Evolutionary conservation across 2,888 invertebrate genomes (phyloP), one percentile per base, ranked within the genome.

Genomic region (Drosophila kambysellisi): DNA sequence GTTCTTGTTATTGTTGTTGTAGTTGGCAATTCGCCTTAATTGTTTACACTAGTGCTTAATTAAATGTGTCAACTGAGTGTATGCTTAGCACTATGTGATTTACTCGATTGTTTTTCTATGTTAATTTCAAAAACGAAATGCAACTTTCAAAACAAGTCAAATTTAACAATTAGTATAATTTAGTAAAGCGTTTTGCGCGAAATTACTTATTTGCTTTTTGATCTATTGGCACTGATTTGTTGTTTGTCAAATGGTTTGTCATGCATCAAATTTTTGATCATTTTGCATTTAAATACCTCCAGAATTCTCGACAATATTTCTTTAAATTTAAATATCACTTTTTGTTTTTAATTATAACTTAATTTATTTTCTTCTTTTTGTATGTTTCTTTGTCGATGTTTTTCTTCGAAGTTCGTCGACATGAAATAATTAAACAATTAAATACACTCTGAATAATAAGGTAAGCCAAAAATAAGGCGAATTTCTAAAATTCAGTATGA

Each of bases 21-120:
- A 72, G 67, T 67, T 70, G 54, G 62, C 76, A 79, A 83, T 78
- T 79, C 67, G 72, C 69, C 77, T 77, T 80, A 84, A 82, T 85
- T 85, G 81, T 76, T 88, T 85, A 81, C 63, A 74, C 66, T 73
- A 77, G 77, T 75, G 76, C 77, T 70, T 81, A 83, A 89, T 85
- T 82, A 80, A 80, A 82, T 81, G 81, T 80, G 82, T 70, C 78
- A 82, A 74, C 75, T 74, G 68, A 72, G 51, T 61, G 64, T 74
- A 50, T 66, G 66, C 72, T 70, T 57, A 57, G 64, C 76, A 75
- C 70, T 54, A 70, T 73, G 74, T 63, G 54, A 57, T 48, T 50
- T 20, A 30, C 52, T 43, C 39, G 46, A 51, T 65, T 73, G n/a
- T 58, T 37, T 46, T 64, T 56, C 33, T 57, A 17, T 35, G 33